Evolutionary conservation across 1,140 invertebrate genomes (phyloP).

Genomic region (Drosophila sturtevanti): DNA sequence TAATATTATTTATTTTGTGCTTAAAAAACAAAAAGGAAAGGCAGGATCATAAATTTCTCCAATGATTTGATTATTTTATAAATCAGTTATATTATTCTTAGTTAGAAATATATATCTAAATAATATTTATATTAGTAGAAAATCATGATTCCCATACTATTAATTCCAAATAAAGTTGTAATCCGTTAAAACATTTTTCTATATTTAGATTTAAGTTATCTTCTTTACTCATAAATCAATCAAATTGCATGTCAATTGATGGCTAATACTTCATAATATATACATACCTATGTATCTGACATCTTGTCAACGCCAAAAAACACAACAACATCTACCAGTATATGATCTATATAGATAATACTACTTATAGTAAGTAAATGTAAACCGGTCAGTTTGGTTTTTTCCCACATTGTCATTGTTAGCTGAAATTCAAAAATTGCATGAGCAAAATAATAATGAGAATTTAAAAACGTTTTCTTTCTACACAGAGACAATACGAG

Average conservation of each 20-base stretch:
- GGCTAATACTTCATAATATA: not conserved
- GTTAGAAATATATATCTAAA: too few relatives aligned
- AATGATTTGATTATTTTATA: too few relatives aligned
- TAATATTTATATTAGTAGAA: too few relatives aligned
- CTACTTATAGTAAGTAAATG: not conserved
- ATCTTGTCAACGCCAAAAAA: not conserved
- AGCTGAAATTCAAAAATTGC: conserved; percentile 39
- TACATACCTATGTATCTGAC: not conserved
- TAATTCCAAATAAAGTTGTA: too few relatives aligned
- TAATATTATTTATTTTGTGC: too few relatives aligned
- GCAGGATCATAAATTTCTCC: too few relatives aligned
- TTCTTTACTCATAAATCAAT: not conserved
- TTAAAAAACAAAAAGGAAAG: too few relatives aligned
- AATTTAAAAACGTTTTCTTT: conserved; percentile 49
- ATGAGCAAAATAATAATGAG: conserved; percentile 66
- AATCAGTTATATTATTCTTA: too few relatives aligned
- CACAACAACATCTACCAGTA: not conserved
- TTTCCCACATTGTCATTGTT: conserved; percentile 43
- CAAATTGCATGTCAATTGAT: not conserved
- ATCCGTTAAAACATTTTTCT: not conserved
- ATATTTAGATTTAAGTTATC: not conserved
- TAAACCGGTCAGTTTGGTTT: conserved; percentile 68
- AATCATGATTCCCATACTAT: too few relatives aligned
- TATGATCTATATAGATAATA: too few relatives aligned
- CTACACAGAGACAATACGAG: not conserved